Evolutionary conservation across 2,888 invertebrate genomes (phyloP).

Genomic region (Allolobophora icterica): DNA sequence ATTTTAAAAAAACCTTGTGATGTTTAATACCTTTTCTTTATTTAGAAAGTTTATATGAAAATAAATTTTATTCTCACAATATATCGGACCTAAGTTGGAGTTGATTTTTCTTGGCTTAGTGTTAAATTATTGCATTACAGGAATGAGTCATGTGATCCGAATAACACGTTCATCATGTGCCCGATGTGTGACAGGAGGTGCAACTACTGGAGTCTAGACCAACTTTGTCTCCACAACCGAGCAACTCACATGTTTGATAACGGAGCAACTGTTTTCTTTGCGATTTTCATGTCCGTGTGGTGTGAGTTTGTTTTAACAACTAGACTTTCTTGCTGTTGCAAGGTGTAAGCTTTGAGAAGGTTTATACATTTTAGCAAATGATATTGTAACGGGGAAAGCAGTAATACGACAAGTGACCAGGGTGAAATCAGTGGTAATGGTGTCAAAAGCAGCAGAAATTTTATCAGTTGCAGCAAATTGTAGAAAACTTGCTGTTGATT

Average conservation of each 20-base stretch:
- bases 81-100: no score
- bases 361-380: background rate
- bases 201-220: constrained; percentile 61
- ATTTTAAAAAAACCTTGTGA: background rate
- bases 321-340: background rate
- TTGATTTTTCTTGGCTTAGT: background rate
- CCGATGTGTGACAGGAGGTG: constrained; percentile 63
- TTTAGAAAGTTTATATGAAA: background rate
- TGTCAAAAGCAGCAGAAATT: no score
- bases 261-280: constrained; percentile 64
- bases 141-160: constrained; percentile 52
- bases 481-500: no score
- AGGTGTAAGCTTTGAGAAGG: background rate
- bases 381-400: no score
- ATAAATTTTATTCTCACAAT: background rate
- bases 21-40: background rate
- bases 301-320: constrained; percentile 66
- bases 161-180: constrained; percentile 62
- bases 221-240: constrained; percentile 58
- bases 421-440: no score
- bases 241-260: constrained; percentile 64
- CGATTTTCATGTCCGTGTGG: constrained; percentile 66
- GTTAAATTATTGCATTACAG: background rate
- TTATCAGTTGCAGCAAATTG: no score
- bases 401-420: no score